These are phyloP conservation scores for Papilio machaon DNA, from an alignment of 1,140 invertebrate species.

Conservation along the genomic window DNA sequence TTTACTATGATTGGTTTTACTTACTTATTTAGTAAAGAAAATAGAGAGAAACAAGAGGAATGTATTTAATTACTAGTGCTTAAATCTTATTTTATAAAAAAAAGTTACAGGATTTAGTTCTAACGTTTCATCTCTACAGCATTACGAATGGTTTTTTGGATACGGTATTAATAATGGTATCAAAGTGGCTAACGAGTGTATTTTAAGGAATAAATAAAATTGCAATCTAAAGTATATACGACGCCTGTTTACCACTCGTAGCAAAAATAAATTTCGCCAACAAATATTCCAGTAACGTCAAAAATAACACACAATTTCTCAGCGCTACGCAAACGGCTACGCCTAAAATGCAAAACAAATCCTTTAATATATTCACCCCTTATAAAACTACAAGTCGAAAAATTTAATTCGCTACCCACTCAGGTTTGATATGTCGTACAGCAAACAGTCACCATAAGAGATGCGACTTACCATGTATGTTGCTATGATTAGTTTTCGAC, in stretches of 20 bases:
- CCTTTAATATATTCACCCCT: slow-evolving; percentile 32
- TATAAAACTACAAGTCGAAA: slow-evolving; percentile 11
- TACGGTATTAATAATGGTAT: no score
- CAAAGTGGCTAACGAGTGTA: not conserved
- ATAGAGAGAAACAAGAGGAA: no score
- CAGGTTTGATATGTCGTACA: not conserved
- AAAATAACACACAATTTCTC: not conserved
- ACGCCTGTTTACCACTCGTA: not conserved
- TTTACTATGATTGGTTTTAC: not conserved
- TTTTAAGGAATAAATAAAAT: not conserved
- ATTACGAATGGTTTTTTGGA: no score
- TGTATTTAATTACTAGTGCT: no score
- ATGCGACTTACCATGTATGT: no score
- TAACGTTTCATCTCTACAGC: no score
- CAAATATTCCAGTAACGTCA: slow-evolving; percentile 5
- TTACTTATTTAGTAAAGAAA: no score
- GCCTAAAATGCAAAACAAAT: slow-evolving; percentile 32
- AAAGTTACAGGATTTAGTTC: no score
- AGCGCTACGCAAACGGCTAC: slow-evolving; percentile 16
- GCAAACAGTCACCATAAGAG: no score
- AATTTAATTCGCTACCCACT: not conserved
- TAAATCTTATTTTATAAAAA: no score
- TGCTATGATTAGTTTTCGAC: no score
- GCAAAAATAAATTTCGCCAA: slow-evolving; percentile 9
- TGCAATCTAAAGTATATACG: not conserved